Conservation (phyloP, 2,797 vertebrate species). For the Poliocrania exsul region DNA sequence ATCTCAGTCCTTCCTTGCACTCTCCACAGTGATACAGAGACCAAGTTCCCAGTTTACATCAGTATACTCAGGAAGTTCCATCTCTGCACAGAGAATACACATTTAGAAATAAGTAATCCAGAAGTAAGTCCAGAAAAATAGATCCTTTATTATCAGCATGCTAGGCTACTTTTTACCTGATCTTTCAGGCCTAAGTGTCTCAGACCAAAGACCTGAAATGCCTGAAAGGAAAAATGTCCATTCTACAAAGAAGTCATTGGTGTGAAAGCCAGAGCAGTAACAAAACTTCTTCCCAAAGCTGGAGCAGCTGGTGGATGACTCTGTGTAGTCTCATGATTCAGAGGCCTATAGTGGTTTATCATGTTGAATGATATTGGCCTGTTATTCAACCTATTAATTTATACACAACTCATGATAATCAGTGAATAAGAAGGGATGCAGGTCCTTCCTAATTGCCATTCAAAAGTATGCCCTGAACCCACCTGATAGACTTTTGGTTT, state of each 20-base stretch:
- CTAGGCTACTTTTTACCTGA: neutral
- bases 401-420: neutral
- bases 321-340: neutral
- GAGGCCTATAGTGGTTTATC: neutral
- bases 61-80: neutral
- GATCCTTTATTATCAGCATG: neutral
- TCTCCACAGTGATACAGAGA: neutral
- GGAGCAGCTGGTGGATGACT: neutral
- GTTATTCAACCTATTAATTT: neutral
- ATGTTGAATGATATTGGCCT: neutral
- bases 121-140: neutral
- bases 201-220: neutral
- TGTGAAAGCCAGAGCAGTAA: neutral
- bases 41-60: neutral
- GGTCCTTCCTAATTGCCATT: neutral
- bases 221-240: fast-evolving
- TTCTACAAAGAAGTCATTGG: neutral
- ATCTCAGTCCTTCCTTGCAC: neutral
- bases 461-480: neutral
- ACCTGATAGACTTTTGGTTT: neutral
- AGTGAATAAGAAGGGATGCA: neutral
- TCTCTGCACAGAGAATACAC: neutral
- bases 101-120: neutral
- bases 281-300: neutral
- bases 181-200: neutral